A percentile compares a stretch with the other conserved stretches of the same genome.
These are phyloP conservation scores for Callionymus lyra DNA, from an alignment of 2,113 vertebrate species.

Conservation along the genomic window DNA sequence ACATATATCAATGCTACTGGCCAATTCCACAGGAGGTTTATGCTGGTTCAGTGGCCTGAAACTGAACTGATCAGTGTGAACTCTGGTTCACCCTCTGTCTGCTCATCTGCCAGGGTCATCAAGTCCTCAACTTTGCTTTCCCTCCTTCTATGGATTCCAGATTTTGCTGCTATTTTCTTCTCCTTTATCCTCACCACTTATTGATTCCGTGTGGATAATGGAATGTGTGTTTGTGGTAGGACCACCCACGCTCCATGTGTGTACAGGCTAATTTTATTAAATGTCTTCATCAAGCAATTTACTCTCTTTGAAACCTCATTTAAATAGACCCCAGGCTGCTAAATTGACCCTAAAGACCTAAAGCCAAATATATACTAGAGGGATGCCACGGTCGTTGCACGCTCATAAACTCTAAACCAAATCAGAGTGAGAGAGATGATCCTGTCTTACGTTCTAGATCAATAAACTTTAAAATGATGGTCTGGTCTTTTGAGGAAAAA, in stretches of 20 bases:
- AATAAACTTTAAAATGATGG: too few relatives aligned
- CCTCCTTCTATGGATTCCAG: slow-evolving; percentile 35
- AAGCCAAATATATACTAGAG: too few relatives aligned
- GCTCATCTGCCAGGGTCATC: slow-evolving; percentile 49
- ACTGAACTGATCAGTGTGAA: slow-evolving; percentile 42
- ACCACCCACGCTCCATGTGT: slow-evolving; percentile 15
- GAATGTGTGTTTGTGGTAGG: slow-evolving; percentile 7
- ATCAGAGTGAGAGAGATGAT: too few relatives aligned
- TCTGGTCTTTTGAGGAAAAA: too few relatives aligned
- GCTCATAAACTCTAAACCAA: too few relatives aligned
- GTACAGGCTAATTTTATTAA: slow-evolving; percentile 15
- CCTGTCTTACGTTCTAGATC: too few relatives aligned
- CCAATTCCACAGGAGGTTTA: slow-evolving; percentile 10
- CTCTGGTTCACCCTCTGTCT: slow-evolving; percentile 41
- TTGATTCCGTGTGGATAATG: slow-evolving; percentile 27
- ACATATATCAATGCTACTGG: slow-evolving; percentile 1
- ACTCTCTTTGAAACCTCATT: too few relatives aligned
- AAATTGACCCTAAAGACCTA: too few relatives aligned
- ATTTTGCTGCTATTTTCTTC: slow-evolving; percentile 23
- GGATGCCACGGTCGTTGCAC: too few relatives aligned
- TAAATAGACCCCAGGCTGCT: too few relatives aligned
- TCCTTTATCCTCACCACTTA: slow-evolving; percentile 14
- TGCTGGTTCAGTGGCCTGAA: slow-evolving; percentile 28
- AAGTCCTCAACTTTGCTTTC: slow-evolving; percentile 20
- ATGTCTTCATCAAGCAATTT: slow-evolving; percentile 5